These are phyloP conservation scores for Cheirogaleus medius DNA, from an alignment of 2,113 vertebrate genomes.

Conservation along the genomic window DNA sequence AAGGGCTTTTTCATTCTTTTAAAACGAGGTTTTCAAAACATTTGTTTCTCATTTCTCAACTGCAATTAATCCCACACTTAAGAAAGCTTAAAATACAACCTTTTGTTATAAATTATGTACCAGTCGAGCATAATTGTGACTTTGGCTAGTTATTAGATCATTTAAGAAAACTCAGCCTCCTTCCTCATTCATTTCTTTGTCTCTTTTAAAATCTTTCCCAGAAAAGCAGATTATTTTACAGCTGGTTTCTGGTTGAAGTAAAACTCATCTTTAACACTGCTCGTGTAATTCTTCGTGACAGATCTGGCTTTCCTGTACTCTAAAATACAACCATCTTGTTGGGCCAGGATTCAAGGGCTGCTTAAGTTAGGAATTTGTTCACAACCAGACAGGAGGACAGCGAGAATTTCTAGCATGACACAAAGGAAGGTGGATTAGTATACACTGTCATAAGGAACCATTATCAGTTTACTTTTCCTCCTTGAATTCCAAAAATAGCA, in stretches of 20 bases:
- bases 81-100: constrained; percentile 49
- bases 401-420: background rate
- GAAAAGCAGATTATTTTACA: constrained; percentile 23
- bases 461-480: background rate
- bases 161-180: background rate
- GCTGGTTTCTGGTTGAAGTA: background rate
- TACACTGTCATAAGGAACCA: background rate
- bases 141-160: constrained; percentile 27
- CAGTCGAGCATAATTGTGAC: constrained; percentile 42
- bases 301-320: background rate
- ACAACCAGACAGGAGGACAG: background rate
- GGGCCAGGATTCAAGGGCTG: background rate
- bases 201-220: constrained; percentile 10
- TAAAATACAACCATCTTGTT: background rate
- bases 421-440: background rate
- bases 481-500: background rate
- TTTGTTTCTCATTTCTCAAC: constrained; percentile 34
- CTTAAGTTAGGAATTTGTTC: background rate
- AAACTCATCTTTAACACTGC: background rate
- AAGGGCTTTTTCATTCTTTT: background rate
- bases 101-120: constrained; percentile 55
- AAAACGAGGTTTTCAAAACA: constrained; percentile 53
- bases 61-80: constrained; percentile 57
- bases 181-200: constrained; percentile 28
- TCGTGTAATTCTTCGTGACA: background rate